Evolutionary conservation across 2,113 vertebrate genomes (phyloP).

Genomic region (Tyrannus savana): DNA sequence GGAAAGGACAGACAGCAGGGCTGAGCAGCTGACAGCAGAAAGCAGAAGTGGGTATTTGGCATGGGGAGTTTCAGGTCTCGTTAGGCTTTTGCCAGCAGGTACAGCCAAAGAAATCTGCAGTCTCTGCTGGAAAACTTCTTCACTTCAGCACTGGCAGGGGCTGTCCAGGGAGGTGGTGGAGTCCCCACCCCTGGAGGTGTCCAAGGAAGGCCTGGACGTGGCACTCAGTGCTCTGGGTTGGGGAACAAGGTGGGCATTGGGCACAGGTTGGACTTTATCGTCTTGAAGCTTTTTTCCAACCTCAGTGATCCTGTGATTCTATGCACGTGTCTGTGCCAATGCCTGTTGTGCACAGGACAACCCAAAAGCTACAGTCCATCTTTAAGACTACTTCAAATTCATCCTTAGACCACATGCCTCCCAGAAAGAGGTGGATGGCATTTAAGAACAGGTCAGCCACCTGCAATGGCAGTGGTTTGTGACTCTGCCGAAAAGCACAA

Average conservation of each 20-base stretch:
- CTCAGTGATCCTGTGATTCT: not conserved
- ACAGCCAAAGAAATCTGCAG: not conserved
- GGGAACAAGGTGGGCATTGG: not conserved
- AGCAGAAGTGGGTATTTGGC: not conserved
- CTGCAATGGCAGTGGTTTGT: not conserved
- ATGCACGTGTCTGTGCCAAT: rapidly evolving
- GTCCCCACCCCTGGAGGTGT: not conserved
- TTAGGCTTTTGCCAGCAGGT: not conserved
- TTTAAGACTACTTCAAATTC: not conserved
- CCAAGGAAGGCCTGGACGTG: not conserved
- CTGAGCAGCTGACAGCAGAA: not conserved
- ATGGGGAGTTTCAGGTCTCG: not conserved
- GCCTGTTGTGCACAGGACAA: not conserved
- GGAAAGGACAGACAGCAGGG: not conserved
- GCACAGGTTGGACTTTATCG: not conserved
- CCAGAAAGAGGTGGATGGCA: not conserved
- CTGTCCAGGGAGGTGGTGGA: not conserved
- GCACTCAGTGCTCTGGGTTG: not conserved
- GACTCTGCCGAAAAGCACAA: not conserved
- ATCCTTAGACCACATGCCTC: not conserved
- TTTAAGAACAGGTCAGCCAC: not conserved
- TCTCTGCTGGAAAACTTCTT: not conserved
- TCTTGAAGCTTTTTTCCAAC: not conserved
- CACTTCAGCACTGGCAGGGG: rapidly evolving
- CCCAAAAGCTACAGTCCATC: not conserved